Percentiles rank a stretch among this genome's conserved stretches.
These are phyloP conservation scores for Asteroscopus sphinx DNA, from an alignment of 2,888 invertebrate genomes.

Conservation along the genomic window DNA sequence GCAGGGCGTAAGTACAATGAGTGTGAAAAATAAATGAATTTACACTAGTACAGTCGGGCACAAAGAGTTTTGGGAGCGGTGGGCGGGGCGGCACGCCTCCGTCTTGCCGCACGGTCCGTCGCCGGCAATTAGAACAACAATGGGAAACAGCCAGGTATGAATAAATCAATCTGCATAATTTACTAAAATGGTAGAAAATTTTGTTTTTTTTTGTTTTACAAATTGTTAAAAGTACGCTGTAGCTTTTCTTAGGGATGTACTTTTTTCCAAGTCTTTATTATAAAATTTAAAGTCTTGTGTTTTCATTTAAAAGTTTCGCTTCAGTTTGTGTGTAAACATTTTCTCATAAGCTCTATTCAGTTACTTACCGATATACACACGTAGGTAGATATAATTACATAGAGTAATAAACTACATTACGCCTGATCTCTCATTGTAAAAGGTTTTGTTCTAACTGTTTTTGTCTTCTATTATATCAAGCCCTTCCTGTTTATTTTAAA, in stretches of 20 bases:
- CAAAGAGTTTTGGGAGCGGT: slow-evolving; percentile 74
- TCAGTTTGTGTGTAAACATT: too few relatives aligned
- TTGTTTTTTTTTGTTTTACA: background rate
- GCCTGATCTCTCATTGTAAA: too few relatives aligned
- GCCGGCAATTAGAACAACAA: slow-evolving; percentile 78
- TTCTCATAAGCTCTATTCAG: too few relatives aligned
- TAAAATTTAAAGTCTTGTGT: too few relatives aligned
- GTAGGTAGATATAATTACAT: too few relatives aligned
- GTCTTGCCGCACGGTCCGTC: slow-evolving; percentile 65
- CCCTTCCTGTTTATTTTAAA: slow-evolving; percentile 8
- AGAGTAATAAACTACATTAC: too few relatives aligned
- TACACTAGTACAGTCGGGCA: slow-evolving; percentile 72
- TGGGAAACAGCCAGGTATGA: slow-evolving; percentile 74
- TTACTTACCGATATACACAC: too few relatives aligned
- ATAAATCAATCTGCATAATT: slow-evolving; percentile 76
- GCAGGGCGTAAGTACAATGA: slow-evolving; percentile 70
- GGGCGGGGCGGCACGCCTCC: slow-evolving; percentile 84
- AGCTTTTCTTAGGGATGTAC: background rate
- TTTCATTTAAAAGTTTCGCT: too few relatives aligned
- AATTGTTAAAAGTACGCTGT: too few relatives aligned
- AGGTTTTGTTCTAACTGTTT: background rate
- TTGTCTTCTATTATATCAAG: background rate
- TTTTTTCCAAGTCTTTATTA: too few relatives aligned
- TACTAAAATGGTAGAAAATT: slow-evolving; percentile 26
- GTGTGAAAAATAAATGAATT: slow-evolving; percentile 73